phyloP scores from a whole-genome alignment of 2,113 vertebrate genomes.

The Psophia crepitans region DNA sequence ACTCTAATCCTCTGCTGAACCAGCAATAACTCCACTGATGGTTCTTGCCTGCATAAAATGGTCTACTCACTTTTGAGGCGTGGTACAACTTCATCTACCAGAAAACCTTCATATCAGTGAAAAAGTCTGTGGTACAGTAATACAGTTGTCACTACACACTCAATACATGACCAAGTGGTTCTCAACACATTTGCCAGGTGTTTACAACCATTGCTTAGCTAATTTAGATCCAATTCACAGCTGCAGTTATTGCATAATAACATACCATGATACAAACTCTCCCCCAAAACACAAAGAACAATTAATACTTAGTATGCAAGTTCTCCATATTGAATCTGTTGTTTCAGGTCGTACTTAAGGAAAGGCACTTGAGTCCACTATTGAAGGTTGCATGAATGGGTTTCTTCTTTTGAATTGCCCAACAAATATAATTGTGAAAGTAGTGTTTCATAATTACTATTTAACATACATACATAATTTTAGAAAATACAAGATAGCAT shows the following conservation, averaged over 20 bases:
- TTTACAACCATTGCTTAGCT: not conserved
- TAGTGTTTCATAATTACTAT: not conserved
- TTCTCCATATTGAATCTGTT: not conserved
- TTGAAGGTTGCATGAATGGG: not conserved
- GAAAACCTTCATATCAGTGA: not conserved
- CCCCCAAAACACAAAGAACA: not conserved
- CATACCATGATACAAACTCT: not conserved
- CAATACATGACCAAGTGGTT: not conserved
- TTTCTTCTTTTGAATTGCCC: not conserved
- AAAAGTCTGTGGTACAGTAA: not conserved
- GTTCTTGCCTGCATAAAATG: not conserved
- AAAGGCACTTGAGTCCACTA: not conserved
- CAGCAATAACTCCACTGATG: not conserved
- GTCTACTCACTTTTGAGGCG: not conserved
- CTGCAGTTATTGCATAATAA: not conserved
- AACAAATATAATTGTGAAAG: not conserved
- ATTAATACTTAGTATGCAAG: not conserved
- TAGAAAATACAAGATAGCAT: not conserved
- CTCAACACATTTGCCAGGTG: not conserved
- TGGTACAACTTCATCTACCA: not conserved
- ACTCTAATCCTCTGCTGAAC: not conserved
- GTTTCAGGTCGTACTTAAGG: not conserved
- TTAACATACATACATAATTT: not conserved
- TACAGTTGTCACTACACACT: not conserved
- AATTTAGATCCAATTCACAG: not conserved